phyloP scores from a whole-genome alignment of 2,888 invertebrate species.

The Pyrgus malvae region DNA sequence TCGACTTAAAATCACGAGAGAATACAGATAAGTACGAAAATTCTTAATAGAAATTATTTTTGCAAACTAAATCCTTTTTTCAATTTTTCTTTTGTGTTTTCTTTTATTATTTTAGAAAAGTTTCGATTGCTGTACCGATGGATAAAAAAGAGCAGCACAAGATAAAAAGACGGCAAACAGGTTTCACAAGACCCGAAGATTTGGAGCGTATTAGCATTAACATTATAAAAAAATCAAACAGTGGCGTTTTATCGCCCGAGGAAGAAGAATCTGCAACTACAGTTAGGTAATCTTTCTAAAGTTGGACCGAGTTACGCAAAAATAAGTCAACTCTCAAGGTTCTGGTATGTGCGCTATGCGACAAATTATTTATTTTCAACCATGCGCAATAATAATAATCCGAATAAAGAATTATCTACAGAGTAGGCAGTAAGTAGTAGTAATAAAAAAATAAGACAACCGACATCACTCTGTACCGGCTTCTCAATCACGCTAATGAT shows the following conservation, averaged over 20 bases:
- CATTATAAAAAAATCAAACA: slow-evolving; percentile 28
- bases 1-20: slow-evolving; percentile 35
- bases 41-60: not conserved
- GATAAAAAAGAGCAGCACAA: slow-evolving; percentile 35
- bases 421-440: too few species aligned
- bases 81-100: slow-evolving; percentile 9
- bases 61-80: not conserved
- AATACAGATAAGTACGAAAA: slow-evolving; percentile 44
- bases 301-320: too few species aligned
- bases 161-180: slow-evolving; percentile 59
- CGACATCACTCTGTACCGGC: too few species aligned
- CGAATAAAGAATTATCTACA: too few species aligned
- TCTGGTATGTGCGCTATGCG: too few species aligned
- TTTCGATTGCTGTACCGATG: slow-evolving; percentile 46
- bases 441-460: too few species aligned
- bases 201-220: slow-evolving; percentile 44
- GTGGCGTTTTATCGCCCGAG: slow-evolving; percentile 25
- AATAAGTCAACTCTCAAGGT: too few species aligned
- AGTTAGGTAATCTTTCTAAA: slow-evolving; percentile 1
- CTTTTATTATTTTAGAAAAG: slow-evolving; percentile 49
- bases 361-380: too few species aligned
- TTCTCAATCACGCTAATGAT: too few species aligned
- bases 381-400: too few species aligned
- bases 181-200: slow-evolving; percentile 48
- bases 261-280: slow-evolving; percentile 36